Evolutionary conservation across 2,888 invertebrate genomes (phyloP).

Genomic region (Schizotus pectinicornis): DNA sequence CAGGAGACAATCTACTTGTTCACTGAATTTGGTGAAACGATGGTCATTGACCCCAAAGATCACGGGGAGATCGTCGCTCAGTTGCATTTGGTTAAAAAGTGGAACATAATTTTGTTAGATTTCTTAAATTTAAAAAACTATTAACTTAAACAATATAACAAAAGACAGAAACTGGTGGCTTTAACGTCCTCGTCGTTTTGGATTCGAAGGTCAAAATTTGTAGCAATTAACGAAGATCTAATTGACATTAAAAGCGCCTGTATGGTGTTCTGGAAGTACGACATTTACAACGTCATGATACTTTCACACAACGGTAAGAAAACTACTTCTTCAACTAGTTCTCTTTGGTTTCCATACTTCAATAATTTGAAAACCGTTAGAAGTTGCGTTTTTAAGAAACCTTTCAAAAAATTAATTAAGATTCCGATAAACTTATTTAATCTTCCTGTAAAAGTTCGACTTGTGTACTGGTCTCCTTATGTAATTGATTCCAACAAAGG

Average conservation of each 20-base stretch:
- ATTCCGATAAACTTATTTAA: constrained; percentile 42
- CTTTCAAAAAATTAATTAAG: constrained; percentile 18
- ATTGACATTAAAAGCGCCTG: background rate
- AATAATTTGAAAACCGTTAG: background rate
- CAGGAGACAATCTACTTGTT: too few species aligned
- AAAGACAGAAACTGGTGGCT: too few species aligned
- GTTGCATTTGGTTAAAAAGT: too few species aligned
- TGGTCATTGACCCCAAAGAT: too few species aligned
- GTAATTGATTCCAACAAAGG: constrained; percentile 35
- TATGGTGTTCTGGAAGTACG: background rate
- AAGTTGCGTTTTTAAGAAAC: background rate
- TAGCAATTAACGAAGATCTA: background rate
- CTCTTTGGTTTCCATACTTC: constrained; percentile 8
- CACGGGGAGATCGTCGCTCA: too few species aligned
- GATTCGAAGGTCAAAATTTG: background rate
- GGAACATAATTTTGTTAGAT: too few species aligned
- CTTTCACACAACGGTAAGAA: background rate
- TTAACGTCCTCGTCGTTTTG: too few species aligned
- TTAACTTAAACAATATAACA: too few species aligned
- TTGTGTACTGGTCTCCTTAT: constrained; percentile 46
- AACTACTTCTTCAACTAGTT: too few species aligned
- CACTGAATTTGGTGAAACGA: too few species aligned
- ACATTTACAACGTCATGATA: constrained; percentile 4
- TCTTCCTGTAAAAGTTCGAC: constrained; percentile 41
- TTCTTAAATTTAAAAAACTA: too few species aligned